Conservation (phyloP, 2,888 invertebrate genomes). For the Drosophila merina region DNA sequence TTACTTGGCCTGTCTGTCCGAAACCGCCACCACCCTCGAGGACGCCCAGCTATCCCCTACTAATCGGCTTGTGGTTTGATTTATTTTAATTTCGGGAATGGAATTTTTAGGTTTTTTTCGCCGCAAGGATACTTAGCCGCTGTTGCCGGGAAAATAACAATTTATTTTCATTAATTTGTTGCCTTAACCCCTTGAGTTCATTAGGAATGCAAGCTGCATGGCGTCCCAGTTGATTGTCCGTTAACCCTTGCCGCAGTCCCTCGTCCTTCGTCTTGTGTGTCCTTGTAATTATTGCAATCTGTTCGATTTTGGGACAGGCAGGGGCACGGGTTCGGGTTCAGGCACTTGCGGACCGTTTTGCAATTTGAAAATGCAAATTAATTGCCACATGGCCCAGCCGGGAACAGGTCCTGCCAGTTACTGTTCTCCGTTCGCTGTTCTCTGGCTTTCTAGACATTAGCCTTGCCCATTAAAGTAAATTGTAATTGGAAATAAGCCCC, state of each 20-base stretch:
- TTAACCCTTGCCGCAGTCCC: conserved; percentile 55
- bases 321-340: background rate
- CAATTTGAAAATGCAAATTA: conserved; percentile 83
- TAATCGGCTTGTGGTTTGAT: conserved; percentile 77
- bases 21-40: background rate
- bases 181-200: conserved; percentile 76
- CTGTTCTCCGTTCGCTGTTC: conserved; percentile 1
- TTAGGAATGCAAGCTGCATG: conserved; percentile 72
- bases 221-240: conserved; percentile 60
- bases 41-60: background rate
- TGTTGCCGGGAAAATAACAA: conserved; percentile 65
- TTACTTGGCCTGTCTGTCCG: conserved; percentile 64
- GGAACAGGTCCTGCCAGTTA: conserved; percentile 38
- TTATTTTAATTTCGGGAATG: conserved; percentile 61
- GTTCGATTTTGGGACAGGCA: conserved; percentile 75
- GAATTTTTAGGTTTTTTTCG: conserved; percentile 24
- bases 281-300: conserved; percentile 78
- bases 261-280: conserved; percentile 19
- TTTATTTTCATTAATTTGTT: conserved; percentile 83
- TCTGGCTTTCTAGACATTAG: conserved; percentile 15
- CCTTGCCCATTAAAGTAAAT: conserved; percentile 72
- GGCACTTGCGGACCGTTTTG: conserved; percentile 55
- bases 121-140: conserved; percentile 26
- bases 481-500: conserved; percentile 67
- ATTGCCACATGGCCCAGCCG: conserved; percentile 77